Percentiles rank a stretch among this genome's conserved stretches.
Conservation (phyloP, 2,797 vertebrate species). For the Mycteria americana region DNA sequence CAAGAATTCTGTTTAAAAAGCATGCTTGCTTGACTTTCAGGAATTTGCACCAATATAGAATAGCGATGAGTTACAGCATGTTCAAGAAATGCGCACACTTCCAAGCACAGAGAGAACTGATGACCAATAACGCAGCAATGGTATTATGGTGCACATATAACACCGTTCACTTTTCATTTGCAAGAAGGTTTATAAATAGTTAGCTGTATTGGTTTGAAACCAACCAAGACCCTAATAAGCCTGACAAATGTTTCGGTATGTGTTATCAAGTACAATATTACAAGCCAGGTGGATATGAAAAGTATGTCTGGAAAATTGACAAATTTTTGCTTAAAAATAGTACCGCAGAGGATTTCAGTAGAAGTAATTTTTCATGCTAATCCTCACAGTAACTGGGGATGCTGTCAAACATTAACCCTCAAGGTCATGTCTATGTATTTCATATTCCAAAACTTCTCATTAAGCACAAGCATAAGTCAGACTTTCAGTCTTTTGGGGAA, state of each 20-base stretch:
- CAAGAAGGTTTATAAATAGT: neutral
- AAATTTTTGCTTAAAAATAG: neutral
- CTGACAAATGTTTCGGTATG: neutral
- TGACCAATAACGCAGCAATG: neutral
- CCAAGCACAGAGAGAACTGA: neutral
- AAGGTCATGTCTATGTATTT: neutral
- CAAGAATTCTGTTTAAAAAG: constrained; percentile 38
- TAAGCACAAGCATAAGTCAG: neutral
- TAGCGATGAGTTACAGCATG: neutral
- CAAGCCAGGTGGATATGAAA: neutral
- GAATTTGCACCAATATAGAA: constrained; percentile 43
- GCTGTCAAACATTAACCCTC: neutral
- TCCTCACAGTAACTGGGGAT: neutral
- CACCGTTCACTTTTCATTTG: neutral
- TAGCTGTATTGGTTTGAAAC: neutral
- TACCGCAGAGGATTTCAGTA: neutral
- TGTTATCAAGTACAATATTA: neutral
- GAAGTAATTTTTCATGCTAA: neutral
- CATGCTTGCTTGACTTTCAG: constrained; percentile 43
- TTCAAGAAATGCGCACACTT: neutral
- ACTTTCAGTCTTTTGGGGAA: neutral
- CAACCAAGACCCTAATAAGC: neutral
- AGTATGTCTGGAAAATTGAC: neutral
- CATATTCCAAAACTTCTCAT: neutral
- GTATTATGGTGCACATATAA: neutral